phyloP scores from a whole-genome alignment of 2,888 invertebrate genomes.

The Aspidapion aeneum region DNA sequence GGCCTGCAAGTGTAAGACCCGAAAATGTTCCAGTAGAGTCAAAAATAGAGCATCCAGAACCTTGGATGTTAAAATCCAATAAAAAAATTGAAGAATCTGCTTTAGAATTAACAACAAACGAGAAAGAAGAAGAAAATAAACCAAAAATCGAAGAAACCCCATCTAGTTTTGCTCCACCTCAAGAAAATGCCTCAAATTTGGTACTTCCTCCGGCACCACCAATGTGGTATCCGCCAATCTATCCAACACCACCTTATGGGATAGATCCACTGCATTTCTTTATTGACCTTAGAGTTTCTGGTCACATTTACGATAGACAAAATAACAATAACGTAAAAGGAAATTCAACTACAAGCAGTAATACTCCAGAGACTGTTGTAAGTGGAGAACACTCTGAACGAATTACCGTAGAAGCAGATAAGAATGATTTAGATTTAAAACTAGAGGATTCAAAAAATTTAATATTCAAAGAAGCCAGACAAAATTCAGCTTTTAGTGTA shows the following conservation, averaged over 20 bases:
- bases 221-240: slow-evolving; percentile 78
- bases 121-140: slow-evolving; percentile 1
- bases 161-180: slow-evolving; percentile 7
- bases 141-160: slow-evolving; percentile 16
- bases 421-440: slow-evolving; percentile 19
- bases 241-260: slow-evolving; percentile 70
- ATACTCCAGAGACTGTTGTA: slow-evolving; percentile 18
- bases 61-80: slow-evolving; percentile 35
- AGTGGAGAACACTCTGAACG: slow-evolving; percentile 8
- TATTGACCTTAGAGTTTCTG: slow-evolving; percentile 78
- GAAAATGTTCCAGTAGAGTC: slow-evolving; percentile 31
- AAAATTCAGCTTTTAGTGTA: slow-evolving; percentile 78
- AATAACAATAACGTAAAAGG: slow-evolving; percentile 49
- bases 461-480: slow-evolving; percentile 48
- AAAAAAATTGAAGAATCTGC: slow-evolving; percentile 33
- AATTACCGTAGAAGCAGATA: slow-evolving; percentile 17
- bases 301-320: slow-evolving; percentile 79
- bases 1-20: slow-evolving; percentile 49
- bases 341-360: slow-evolving; percentile 16
- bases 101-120: slow-evolving; percentile 36
- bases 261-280: slow-evolving; percentile 85
- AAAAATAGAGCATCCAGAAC: slow-evolving; percentile 21
- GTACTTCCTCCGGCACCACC: slow-evolving; percentile 64
- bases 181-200: slow-evolving; percentile 44
- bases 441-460: slow-evolving; percentile 22